Evolutionary conservation across 2,797 vertebrate species (phyloP).

Genomic region (Propithecus deckenii): DNA sequence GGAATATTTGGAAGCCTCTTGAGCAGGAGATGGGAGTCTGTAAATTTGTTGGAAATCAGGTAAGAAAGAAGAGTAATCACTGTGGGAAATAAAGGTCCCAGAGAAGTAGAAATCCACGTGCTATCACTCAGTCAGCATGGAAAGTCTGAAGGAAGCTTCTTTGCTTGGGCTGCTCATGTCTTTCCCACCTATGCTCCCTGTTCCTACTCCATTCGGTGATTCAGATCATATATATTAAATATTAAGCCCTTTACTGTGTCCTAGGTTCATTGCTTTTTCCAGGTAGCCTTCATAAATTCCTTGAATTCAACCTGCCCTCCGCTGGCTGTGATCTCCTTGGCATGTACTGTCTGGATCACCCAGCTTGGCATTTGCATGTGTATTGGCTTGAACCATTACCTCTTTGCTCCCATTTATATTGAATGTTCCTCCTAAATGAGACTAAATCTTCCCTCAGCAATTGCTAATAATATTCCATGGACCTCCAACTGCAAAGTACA

Average conservation of each 20-base stretch:
- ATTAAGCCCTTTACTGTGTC: not conserved
- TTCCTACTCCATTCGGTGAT: not conserved
- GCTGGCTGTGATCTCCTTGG: not conserved
- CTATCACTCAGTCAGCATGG: not conserved
- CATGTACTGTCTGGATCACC: not conserved
- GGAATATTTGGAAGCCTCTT: not conserved
- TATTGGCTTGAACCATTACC: not conserved
- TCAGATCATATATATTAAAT: not conserved
- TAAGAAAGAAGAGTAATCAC: not conserved
- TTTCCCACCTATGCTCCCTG: not conserved
- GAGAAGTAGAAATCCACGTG: not conserved
- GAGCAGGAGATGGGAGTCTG: not conserved
- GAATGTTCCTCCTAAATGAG: constrained; percentile 1
- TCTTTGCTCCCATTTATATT: constrained; percentile 7
- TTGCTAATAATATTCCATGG: not conserved
- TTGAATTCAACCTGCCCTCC: not conserved
- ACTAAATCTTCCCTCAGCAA: not conserved
- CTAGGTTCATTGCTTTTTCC: not conserved
- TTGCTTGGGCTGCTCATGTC: not conserved
- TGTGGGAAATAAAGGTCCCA: not conserved
- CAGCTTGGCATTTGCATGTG: not conserved
- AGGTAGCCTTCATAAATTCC: not conserved
- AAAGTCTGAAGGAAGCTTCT: not conserved
- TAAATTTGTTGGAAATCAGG: not conserved
- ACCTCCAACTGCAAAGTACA: not conserved